Evolutionary conservation across 1,140 invertebrate species (phyloP).

Genomic region (Polypedilum pembai): DNA sequence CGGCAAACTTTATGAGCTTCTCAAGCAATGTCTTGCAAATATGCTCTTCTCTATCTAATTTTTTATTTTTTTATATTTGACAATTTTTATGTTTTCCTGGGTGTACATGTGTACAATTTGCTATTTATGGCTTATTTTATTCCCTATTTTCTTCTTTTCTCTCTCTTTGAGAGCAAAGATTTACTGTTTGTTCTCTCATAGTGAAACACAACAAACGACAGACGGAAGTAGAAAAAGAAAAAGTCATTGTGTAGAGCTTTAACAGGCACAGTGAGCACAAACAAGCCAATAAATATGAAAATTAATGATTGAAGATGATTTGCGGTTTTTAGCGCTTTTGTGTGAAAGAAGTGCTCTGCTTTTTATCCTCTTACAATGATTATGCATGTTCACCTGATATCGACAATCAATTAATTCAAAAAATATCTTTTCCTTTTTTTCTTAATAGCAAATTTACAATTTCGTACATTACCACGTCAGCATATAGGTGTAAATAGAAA

Average conservation of each 20-base stretch:
- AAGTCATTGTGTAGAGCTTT: not conserved
- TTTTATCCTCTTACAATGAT: not conserved
- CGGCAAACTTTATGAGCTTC: no score
- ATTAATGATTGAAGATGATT: conserved; percentile 28
- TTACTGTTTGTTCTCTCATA: no score
- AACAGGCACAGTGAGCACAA: conserved; percentile 15
- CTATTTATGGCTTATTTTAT: no score
- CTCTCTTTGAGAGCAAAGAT: no score
- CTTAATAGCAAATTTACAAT: conserved; percentile 18
- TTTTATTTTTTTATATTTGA: no score
- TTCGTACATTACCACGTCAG: conserved; percentile 23
- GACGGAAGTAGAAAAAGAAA: not conserved
- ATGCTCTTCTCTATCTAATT: no score
- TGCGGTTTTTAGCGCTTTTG: not conserved
- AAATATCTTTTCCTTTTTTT: not conserved
- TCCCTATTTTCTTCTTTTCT: no score
- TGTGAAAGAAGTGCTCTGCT: not conserved
- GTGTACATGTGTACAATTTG: no score
- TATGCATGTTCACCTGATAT: not conserved
- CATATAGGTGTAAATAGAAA: conserved; percentile 21
- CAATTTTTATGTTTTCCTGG: no score
- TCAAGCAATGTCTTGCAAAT: no score
- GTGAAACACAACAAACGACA: no score
- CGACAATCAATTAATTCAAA: not conserved
- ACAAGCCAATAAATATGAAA: conserved; percentile 27